A percentile compares a stretch with the other conserved stretches of the same genome.
These are phyloP conservation scores for Bombus confusus DNA, from an alignment of 1,140 invertebrate genomes.

Conservation along the genomic window DNA sequence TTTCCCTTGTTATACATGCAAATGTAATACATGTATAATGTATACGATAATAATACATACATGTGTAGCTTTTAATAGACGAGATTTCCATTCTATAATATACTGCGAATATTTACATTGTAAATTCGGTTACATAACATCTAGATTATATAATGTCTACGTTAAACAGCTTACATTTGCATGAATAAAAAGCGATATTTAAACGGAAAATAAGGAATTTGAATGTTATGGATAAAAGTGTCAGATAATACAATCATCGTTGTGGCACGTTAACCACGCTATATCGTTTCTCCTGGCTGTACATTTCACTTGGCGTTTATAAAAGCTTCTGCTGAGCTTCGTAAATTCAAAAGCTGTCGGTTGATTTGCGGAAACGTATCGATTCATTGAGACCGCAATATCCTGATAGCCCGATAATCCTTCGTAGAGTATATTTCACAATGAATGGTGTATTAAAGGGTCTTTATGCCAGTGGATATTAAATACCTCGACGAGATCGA, in stretches of 20 bases:
- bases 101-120: not conserved
- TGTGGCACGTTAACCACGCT: not conserved
- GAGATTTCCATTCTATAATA: not conserved
- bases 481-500: not conserved
- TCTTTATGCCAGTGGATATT: not conserved
- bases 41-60: no score
- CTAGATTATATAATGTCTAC: not conserved
- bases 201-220: not conserved
- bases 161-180: no score
- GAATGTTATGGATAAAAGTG: not conserved
- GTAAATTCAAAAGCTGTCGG: not conserved
- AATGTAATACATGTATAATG: not conserved
- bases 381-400: slow-evolving; percentile 7
- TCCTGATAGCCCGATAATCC: not conserved
- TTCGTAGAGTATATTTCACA: no score
- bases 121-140: not conserved
- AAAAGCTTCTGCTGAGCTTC: not conserved
- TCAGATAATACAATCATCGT: no score
- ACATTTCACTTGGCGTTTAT: not conserved
- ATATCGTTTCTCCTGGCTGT: not conserved
- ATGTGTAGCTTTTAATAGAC: not conserved
- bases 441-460: not conserved
- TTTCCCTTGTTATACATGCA: not conserved
- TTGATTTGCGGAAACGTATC: slow-evolving; percentile 6
- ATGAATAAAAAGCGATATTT: not conserved